phyloP scores from a whole-genome alignment of 2,113 vertebrate genomes.

The Oreotrochilus melanogaster region DNA sequence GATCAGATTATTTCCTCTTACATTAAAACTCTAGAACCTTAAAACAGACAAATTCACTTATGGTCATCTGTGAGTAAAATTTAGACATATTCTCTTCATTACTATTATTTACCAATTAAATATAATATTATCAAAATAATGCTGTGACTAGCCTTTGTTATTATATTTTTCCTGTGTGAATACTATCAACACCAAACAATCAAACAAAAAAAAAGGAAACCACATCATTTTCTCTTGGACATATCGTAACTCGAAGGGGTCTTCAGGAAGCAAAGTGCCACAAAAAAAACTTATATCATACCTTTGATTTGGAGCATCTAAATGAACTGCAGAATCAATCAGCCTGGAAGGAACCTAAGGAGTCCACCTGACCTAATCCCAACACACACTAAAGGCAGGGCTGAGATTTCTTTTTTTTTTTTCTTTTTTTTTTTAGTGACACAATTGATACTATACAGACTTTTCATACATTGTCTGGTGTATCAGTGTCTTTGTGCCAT shows the following conservation, averaged over 20 bases:
- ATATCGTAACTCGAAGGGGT: not conserved
- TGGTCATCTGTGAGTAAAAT: not conserved
- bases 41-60: not conserved
- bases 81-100: not conserved
- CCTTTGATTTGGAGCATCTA: not conserved
- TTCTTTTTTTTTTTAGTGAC: not conserved
- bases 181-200: not conserved
- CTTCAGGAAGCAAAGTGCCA: rapidly evolving
- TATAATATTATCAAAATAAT: not conserved
- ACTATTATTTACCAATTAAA: not conserved
- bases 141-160: not conserved
- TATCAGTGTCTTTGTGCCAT: not conserved
- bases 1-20: not conserved
- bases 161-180: not conserved
- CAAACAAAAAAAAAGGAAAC: not conserved
- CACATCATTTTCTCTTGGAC: not conserved
- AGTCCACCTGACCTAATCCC: not conserved
- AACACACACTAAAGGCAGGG: not conserved
- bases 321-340: not conserved
- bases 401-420: not conserved
- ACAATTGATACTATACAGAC: not conserved
- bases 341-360: not conserved
- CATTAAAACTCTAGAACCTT: not conserved
- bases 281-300: not conserved
- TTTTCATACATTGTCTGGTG: not conserved